Base-by-base conservation (phyloP, 2,113 vertebrate genomes). In the Platysternon megacephalum region DNA sequence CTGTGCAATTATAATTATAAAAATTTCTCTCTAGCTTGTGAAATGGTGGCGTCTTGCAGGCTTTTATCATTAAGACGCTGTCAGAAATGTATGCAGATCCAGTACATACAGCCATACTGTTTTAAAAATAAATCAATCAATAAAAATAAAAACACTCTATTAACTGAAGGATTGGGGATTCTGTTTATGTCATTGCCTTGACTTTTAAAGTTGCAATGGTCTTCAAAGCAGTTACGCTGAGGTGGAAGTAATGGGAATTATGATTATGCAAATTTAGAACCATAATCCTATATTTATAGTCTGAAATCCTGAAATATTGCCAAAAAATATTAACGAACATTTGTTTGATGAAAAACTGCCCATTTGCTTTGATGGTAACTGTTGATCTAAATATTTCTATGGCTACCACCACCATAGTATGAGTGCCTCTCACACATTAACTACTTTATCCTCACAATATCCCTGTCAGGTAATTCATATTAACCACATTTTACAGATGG, bases 1-100 rank as follows among this genome's bases (percentile, higher is more conserved):
- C 97, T 97, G 97, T 97, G 89, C 96, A 97, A 97, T 96, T 95
- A 96, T 96, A 97, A 97, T 98, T 96, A 96, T 58, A 84, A 95
- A 97, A 97, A 98, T 98, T 97, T 88, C 84, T 96, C 84, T 93
- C 89, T 89, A 68, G 79, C 88, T 96, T 95, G 89, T 95, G 94
- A 98, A 96, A 96, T 86, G 72, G n/a, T 90, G 52, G 87, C 88
- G 26, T 42, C 79, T 87, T 96, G 78, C 94, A 93, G 93, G 55
- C 84, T 82, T 95, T 97, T 97, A 86, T 52, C 94, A 97, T 96
- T 96, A 96, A 83, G 87, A 94, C 7, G 39, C 82, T 97, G 96
- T 93, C 95, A 95, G 95, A 94, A 78, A 88, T 82, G 3, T 87
- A 46, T 82, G 52, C 39, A 39, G 48, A 90, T 97, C 84, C 92